A percentile compares a stretch with the other conserved stretches of the same genome.
These are phyloP conservation scores for Synodontis membranacea DNA, from an alignment of 2,113 vertebrate species.

Conservation along the genomic window DNA sequence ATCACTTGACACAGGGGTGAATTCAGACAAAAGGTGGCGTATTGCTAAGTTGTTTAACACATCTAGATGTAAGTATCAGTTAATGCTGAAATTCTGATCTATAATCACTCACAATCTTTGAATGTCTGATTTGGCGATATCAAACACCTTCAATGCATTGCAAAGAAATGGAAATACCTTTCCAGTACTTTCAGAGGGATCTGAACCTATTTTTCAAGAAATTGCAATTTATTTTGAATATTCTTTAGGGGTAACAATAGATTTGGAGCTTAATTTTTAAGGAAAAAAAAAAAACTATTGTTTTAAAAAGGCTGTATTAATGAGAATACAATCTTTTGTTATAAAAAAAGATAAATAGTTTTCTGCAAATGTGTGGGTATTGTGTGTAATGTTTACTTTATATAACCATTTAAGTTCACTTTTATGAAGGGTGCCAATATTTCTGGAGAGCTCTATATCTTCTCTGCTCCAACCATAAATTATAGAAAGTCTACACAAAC, in stretches of 20 bases:
- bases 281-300: background rate
- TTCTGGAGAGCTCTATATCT: background rate
- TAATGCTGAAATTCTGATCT: background rate
- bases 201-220: background rate
- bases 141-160: background rate
- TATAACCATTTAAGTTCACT: background rate
- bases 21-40: background rate
- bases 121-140: too few species aligned
- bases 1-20: background rate
- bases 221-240: background rate
- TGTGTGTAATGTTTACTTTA: background rate
- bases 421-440: background rate
- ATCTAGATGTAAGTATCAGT: background rate
- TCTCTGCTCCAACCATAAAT: constrained; percentile 9
- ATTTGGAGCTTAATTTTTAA: background rate
- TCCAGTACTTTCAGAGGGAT: background rate
- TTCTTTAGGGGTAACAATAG: background rate
- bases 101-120: too few species aligned
- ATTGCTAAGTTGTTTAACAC: background rate
- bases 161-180: background rate
- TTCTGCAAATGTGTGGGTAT: too few species aligned
- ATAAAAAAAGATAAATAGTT: background rate
- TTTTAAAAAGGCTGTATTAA: too few species aligned
- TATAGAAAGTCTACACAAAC: constrained; percentile 52
- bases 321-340: too few species aligned